Percentiles rank a stretch among this genome's conserved stretches.
These are phyloP conservation scores for Phodopus roborovskii DNA, from an alignment of 2,113 vertebrate species.

Conservation along the genomic window DNA sequence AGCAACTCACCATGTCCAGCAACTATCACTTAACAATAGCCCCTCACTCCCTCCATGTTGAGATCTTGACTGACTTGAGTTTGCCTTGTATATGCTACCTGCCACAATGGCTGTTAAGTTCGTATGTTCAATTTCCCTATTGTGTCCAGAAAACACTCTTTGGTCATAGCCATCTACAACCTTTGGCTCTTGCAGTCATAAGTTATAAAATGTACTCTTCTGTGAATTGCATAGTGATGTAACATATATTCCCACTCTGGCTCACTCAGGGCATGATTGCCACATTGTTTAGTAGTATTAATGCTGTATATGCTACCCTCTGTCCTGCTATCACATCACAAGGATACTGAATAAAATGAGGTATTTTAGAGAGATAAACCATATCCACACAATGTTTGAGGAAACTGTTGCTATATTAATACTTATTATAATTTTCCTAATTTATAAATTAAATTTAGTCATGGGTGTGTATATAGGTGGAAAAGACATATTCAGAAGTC, in stretches of 20 bases:
- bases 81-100: neutral
- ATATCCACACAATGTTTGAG: neutral
- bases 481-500: neutral
- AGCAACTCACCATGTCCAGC: neutral
- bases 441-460: neutral
- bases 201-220: neutral
- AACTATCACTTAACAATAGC: neutral
- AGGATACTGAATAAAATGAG: neutral
- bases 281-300: too few species aligned
- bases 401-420: neutral
- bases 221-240: neutral
- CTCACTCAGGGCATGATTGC: too few species aligned
- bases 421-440: neutral
- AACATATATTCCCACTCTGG: neutral
- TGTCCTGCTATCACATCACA: neutral
- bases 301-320: too few species aligned
- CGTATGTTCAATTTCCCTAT: neutral
- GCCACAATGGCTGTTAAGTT: too few species aligned
- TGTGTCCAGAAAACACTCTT: neutral
- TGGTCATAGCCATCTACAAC: neutral
- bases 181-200: neutral
- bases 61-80: neutral
- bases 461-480: too few species aligned
- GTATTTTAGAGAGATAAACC: neutral
- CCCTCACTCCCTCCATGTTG: neutral